Evolutionary conservation across 2,113 vertebrate species (phyloP), one percentile per base, ranked within the genome.

Genomic region (Periophthalmus modestus): DNA sequence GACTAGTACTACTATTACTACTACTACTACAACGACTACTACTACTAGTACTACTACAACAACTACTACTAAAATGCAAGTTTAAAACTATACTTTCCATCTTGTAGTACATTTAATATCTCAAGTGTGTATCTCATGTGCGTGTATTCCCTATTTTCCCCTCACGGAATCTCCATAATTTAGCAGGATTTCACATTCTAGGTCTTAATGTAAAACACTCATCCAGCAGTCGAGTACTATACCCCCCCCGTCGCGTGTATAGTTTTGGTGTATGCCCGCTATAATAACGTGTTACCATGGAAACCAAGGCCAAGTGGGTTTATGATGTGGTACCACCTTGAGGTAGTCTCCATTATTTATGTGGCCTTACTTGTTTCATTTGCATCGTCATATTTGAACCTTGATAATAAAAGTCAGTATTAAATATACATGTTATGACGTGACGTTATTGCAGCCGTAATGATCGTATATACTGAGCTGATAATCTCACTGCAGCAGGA

Each of bases 311-410:
- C 54, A 47, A 71, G 39, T 73, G 65, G 34, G 28, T 43, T 15
- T 21, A 19, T 74, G 58, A 46, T 61, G 46, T 36, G 43, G 46
- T 73, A 75, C 69, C 78, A 75, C 69, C 78, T 63, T 63, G 54
- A 78, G 66, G 59, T 78, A 11, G 23, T 62, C 68, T 84, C 5
- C 59, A 66, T 74, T 80, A 78, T 78, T 72, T n/a, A 80, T 74
- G 52, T 48, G 52, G 46, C 43, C 34, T 52, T 39, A 66, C 72
- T 69, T 58, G 62, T 72, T 79, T 54, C 6, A 78, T 75, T 71
- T 65, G 48, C 61, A 73, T 80, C 67, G 52, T 79, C 34, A 33
- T 12, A 34, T 54, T 10, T 28, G 19, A 21, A 54, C 68, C 23
- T 46, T 19, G 7, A 6, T 43, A 46, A 70, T 67, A 66, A 33